Conservation (phyloP, 2,113 vertebrate genomes). For the Eulemur macaco region DNA sequence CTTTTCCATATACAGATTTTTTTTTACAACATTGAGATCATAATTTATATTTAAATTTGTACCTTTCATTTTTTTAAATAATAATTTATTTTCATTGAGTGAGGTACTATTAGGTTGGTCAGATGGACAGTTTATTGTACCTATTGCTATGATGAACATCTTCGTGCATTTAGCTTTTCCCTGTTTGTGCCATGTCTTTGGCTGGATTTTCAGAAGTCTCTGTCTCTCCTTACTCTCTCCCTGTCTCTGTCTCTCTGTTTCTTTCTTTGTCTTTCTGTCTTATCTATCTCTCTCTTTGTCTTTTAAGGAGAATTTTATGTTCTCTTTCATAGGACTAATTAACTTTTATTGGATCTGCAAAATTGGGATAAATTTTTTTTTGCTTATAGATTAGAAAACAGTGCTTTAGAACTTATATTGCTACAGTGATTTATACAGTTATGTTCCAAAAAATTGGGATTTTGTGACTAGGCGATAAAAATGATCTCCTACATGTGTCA, state of each 20-base stretch:
- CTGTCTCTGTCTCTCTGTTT: not conserved
- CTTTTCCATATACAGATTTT: not conserved
- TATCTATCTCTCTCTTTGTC: not conserved
- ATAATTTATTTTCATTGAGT: not conserved
- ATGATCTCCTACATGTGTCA: not conserved
- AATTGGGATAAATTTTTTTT: not conserved
- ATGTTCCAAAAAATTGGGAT: not conserved
- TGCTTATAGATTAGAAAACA: not conserved
- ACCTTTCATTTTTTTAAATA: not conserved
- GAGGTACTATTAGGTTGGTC: not conserved
- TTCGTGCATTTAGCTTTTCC: not conserved
- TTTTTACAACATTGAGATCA: not conserved
- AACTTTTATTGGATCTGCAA: not conserved
- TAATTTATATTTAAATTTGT: slow-evolving; percentile 1
- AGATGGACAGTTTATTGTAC: not conserved
- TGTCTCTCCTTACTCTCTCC: not conserved
- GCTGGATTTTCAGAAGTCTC: not conserved
- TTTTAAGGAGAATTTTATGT: slow-evolving; percentile 1
- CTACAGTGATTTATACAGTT: not conserved
- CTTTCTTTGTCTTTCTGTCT: not conserved
- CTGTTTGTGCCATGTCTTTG: not conserved
- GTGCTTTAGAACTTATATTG: not conserved
- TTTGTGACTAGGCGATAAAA: slow-evolving; percentile 13
- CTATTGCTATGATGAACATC: not conserved
- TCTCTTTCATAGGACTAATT: not conserved